phyloP scores from a whole-genome alignment of 2,888 invertebrate genomes.

The Lacanobia oleracea region DNA sequence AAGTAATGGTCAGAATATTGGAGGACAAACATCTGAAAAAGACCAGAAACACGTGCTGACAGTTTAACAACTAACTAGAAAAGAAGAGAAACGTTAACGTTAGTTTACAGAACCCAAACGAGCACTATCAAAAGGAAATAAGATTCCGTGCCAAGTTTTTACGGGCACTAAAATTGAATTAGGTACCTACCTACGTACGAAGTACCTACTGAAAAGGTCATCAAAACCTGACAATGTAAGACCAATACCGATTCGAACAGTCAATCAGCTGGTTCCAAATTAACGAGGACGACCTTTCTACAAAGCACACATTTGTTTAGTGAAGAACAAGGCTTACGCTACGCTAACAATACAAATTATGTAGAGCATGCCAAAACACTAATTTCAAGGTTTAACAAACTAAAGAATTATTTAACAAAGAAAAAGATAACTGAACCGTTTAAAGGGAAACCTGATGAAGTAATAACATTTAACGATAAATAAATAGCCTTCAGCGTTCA shows the following conservation, averaged over 20 bases:
- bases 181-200: no score
- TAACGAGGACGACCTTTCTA: constrained; percentile 49
- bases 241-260: constrained; percentile 5
- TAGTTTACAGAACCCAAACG: constrained; percentile 17
- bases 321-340: constrained; percentile 48
- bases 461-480: constrained; percentile 30
- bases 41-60: constrained; percentile 9
- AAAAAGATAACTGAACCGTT: constrained; percentile 34
- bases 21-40: background rate
- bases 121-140: constrained; percentile 29
- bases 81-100: background rate
- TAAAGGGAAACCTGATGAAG: constrained; percentile 50
- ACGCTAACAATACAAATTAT: constrained; percentile 64
- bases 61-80: constrained; percentile 18
- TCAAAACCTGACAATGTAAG: constrained; percentile 30
- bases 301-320: constrained; percentile 53
- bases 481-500: constrained; percentile 30
- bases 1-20: background rate
- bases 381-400: constrained; percentile 57
- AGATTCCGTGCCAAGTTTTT: constrained; percentile 29
- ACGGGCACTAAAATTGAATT: constrained; percentile 38
- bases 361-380: constrained; percentile 61
- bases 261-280: constrained; percentile 9
- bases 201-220: constrained; percentile 14
- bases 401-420: constrained; percentile 46